Evolutionary conservation across 2,113 vertebrate species (phyloP).

Genomic region (Callionymus lyra): DNA sequence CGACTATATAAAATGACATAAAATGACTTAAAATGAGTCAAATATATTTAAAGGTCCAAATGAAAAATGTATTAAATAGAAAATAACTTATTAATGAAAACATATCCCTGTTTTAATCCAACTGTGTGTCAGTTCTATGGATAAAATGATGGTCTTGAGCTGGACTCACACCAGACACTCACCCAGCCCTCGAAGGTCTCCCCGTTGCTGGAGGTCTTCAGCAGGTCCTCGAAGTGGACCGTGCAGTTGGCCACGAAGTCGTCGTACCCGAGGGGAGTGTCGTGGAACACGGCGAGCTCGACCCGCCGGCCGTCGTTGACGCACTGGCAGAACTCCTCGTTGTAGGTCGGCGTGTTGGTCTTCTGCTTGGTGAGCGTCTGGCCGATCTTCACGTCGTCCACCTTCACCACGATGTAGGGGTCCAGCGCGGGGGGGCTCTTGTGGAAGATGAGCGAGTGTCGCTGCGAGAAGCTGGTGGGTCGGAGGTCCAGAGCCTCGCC

Average conservation of each 20-base stretch:
- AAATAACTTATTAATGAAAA: no score
- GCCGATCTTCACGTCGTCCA: slow-evolving; percentile 87
- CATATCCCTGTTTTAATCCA: no score
- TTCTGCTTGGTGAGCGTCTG: slow-evolving; percentile 92
- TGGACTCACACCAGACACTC: slow-evolving; percentile 66
- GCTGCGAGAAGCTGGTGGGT: slow-evolving; percentile 82
- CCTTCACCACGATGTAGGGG: slow-evolving; percentile 90
- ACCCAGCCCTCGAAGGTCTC: slow-evolving; percentile 93
- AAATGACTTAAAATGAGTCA: no score
- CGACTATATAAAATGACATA: no score
- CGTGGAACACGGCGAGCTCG: slow-evolving; percentile 90
- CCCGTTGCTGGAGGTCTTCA: slow-evolving; percentile 69
- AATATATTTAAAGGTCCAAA: no score
- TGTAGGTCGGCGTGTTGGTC: slow-evolving; percentile 90
- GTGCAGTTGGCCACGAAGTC: slow-evolving; percentile 96
- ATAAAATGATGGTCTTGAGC: no score
- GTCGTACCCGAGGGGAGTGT: slow-evolving; percentile 94
- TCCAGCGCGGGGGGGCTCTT: slow-evolving; percentile 73
- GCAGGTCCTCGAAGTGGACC: slow-evolving; percentile 81
- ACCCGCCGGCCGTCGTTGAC: slow-evolving; percentile 77
- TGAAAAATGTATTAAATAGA: no score
- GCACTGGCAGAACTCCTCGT: slow-evolving; percentile 86
- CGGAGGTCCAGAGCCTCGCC: slow-evolving; percentile 90
- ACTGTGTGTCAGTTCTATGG: no score
- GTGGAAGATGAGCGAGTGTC: slow-evolving; percentile 84